Conservation (phyloP, 2,888 invertebrate species). For the Conomelus anceps region DNA sequence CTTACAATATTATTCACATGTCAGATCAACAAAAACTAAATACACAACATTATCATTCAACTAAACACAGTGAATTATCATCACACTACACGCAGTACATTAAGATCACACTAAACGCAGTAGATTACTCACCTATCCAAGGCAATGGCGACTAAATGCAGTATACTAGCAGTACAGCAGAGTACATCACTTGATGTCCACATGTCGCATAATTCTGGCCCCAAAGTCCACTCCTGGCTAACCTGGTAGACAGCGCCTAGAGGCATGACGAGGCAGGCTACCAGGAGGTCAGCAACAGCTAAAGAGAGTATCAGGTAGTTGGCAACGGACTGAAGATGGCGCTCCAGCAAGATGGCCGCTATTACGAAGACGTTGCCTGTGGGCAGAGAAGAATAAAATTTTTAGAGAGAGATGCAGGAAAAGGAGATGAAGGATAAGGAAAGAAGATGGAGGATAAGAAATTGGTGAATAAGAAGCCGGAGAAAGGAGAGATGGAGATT, state of each 20-base stretch:
- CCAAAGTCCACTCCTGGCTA: constrained; percentile 75
- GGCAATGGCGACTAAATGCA: constrained; percentile 75
- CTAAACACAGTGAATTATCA: too few species aligned
- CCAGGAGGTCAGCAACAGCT: constrained; percentile 86
- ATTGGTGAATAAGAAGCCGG: not conserved
- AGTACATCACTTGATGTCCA: constrained; percentile 90
- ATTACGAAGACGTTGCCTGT: constrained; percentile 94
- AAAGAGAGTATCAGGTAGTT: constrained; percentile 86
- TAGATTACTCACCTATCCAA: constrained; percentile 61
- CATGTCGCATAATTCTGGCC: constrained; percentile 83
- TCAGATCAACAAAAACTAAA: too few species aligned
- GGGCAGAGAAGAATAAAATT: not conserved
- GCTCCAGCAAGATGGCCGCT: constrained; percentile 80
- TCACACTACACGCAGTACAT: too few species aligned
- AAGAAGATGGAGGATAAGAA: not conserved
- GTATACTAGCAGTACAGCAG: constrained; percentile 78
- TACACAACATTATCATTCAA: too few species aligned
- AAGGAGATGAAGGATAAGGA: not conserved
- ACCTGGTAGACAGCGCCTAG: constrained; percentile 63
- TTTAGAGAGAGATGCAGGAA: not conserved
- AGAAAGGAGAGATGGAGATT: not conserved
- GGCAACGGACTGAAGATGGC: constrained; percentile 78
- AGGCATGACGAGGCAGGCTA: constrained; percentile 76
- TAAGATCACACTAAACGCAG: constrained; percentile 91
- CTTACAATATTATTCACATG: too few species aligned